Conservation (phyloP, 2,113 vertebrate species). For the Xenus cinereus region DNA sequence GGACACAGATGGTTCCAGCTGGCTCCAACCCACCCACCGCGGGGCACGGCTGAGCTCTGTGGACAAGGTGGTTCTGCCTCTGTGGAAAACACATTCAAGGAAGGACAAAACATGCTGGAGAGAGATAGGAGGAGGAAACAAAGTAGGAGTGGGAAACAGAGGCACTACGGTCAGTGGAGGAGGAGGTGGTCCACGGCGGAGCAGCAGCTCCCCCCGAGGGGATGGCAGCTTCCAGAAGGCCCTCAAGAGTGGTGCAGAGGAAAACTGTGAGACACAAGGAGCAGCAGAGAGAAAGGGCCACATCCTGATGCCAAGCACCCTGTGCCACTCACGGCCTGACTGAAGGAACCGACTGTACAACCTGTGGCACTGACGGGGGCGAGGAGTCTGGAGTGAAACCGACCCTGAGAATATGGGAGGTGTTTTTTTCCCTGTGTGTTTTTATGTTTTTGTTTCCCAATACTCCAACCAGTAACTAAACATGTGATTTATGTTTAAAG, state of each 20-base stretch:
- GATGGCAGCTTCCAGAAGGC: neutral
- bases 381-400: neutral
- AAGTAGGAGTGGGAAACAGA: neutral
- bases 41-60: neutral
- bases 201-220: neutral
- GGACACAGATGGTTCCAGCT: fast-evolving
- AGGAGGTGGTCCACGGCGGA: neutral
- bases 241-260: fast-evolving
- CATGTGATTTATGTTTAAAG: neutral
- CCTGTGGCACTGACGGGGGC: neutral
- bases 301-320: neutral
- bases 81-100: neutral
- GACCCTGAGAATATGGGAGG: neutral
- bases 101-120: neutral
- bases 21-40: fast-evolving
- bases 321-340: fast-evolving
- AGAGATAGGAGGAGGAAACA: neutral
- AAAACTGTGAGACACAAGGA: neutral
- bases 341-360: neutral
- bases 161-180: neutral
- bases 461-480: neutral
- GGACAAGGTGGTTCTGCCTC: neutral
- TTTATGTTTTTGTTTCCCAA: neutral
- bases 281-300: neutral
- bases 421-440: neutral